These are phyloP conservation scores for Myotis brandtii DNA, from an alignment of 2,113 vertebrate genomes.

Conservation along the genomic window DNA sequence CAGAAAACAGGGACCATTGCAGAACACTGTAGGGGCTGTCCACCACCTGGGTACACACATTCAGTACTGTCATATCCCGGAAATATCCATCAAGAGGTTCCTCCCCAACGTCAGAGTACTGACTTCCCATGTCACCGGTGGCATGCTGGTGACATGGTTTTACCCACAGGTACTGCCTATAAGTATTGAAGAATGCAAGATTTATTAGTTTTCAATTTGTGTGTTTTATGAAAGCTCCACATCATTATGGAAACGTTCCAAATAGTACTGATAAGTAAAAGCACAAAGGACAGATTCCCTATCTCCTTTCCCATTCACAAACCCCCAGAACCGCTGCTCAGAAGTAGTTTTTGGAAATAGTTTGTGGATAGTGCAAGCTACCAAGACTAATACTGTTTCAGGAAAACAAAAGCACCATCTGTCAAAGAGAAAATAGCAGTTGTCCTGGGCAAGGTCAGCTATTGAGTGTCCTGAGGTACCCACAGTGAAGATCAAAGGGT, in stretches of 20 bases:
- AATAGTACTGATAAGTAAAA: background rate
- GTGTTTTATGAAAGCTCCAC: background rate
- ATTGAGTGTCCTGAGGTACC: background rate
- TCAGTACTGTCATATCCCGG: background rate
- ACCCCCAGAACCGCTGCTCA: background rate
- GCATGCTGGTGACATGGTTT: background rate
- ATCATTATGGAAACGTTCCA: background rate
- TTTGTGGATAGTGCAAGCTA: background rate
- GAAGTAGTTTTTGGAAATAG: conserved; percentile 1
- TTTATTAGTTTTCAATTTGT: background rate
- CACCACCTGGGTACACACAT: background rate
- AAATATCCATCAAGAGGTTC: background rate
- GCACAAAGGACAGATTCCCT: background rate
- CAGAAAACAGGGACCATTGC: background rate
- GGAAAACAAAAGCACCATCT: background rate
- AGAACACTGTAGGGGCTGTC: background rate
- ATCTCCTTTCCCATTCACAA: background rate
- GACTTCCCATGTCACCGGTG: background rate
- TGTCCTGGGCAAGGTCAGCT: background rate
- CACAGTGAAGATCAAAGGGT: background rate
- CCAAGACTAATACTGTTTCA: background rate
- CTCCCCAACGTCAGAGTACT: background rate
- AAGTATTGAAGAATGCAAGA: background rate
- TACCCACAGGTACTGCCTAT: background rate
- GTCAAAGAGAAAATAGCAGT: background rate